Percentiles rank a stretch among this genome's conserved stretches.
These are phyloP conservation scores for Pholis gunnellus DNA, from an alignment of 2,113 vertebrate species.

Conservation along the genomic window DNA sequence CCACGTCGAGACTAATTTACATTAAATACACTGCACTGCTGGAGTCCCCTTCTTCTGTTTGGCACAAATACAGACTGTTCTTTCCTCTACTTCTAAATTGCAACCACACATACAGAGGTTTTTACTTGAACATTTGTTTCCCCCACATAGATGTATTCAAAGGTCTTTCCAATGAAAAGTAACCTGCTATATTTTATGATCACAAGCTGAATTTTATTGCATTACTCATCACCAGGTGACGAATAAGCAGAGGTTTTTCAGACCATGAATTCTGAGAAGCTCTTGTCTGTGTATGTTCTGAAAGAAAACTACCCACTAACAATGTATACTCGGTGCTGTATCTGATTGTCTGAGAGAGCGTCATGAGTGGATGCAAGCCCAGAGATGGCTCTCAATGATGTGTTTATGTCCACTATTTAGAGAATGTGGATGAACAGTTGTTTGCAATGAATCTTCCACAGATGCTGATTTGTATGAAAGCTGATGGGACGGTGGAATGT, in stretches of 20 bases:
- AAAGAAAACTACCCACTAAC: background rate
- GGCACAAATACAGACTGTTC: background rate
- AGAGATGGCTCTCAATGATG: background rate
- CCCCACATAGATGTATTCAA: background rate
- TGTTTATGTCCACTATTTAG: constrained; percentile 2
- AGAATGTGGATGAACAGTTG: constrained; percentile 6
- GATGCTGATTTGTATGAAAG: constrained; percentile 10
- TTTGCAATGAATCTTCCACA: constrained; percentile 8
- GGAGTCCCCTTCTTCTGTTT: background rate
- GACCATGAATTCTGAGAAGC: background rate
- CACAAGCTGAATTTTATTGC: background rate
- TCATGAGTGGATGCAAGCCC: background rate
- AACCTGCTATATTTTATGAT: background rate
- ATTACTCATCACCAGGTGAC: background rate
- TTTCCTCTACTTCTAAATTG: background rate
- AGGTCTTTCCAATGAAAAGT: background rate
- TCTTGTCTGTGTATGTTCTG: background rate
- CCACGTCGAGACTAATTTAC: constrained; percentile 13
- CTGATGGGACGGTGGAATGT: background rate
- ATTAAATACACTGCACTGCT: constrained; percentile 16
- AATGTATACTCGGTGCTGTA: background rate
- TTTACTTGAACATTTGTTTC: background rate
- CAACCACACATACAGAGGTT: background rate
- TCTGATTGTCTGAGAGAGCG: background rate
- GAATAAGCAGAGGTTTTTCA: background rate